These are phyloP conservation scores for Ophioninae sp. DNA, from an alignment of 2,888 invertebrate species.

Conservation along the genomic window DNA sequence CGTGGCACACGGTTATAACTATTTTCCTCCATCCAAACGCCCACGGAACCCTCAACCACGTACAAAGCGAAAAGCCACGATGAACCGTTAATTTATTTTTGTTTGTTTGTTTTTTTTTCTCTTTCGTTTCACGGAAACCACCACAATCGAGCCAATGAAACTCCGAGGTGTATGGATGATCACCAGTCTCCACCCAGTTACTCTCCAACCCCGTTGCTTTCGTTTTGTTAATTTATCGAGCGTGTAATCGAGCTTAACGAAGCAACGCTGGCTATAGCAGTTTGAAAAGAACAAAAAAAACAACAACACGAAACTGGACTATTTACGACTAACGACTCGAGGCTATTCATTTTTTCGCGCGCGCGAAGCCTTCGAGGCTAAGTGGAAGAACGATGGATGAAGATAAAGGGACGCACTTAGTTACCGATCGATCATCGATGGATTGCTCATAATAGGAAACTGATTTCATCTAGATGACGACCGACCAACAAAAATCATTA, in stretches of 20 bases:
- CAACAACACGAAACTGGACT: conserved; percentile 28
- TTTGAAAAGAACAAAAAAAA: conserved; percentile 11
- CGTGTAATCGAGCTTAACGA: conserved; percentile 49
- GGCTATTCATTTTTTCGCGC: conserved; percentile 24
- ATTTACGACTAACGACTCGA: conserved; percentile 28
- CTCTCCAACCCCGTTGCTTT: conserved; percentile 38
- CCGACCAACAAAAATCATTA: too few species aligned
- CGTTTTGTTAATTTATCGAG: conserved; percentile 51
- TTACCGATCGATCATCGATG: conserved; percentile 24
- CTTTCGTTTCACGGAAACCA: conserved; percentile 42
- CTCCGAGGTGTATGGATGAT: conserved; percentile 42
- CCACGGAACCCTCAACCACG: conserved; percentile 6
- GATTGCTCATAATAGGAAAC: conserved; percentile 7
- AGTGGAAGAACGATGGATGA: not conserved
- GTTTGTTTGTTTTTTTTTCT: too few species aligned
- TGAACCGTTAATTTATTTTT: conserved; percentile 59
- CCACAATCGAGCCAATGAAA: conserved; percentile 32
- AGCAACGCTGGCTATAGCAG: conserved; percentile 33
- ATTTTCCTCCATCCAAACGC: conserved; percentile 43
- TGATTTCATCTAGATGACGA: not conserved
- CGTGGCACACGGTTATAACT: conserved; percentile 52
- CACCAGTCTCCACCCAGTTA: conserved; percentile 42
- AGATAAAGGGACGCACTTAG: not conserved
- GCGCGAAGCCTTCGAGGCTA: not conserved
- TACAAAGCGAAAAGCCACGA: conserved; percentile 23